Conservation (phyloP, 2,797 vertebrate species). For the Sternarchorhynchus goeldii region DNA sequence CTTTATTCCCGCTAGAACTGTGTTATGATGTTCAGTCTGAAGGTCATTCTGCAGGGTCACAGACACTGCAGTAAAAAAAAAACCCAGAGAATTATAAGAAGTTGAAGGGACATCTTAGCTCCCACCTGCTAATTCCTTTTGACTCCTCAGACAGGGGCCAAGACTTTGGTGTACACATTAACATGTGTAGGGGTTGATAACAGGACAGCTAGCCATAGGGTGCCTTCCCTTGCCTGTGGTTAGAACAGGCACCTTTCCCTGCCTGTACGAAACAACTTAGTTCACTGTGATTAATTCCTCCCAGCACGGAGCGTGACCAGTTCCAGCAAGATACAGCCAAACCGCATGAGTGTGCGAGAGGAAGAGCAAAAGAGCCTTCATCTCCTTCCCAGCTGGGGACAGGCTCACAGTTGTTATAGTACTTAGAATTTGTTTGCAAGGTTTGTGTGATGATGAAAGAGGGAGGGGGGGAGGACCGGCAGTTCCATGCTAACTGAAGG, state of each 20-base stretch:
- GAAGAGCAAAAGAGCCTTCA: conserved; percentile 4
- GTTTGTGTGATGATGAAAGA: conserved; percentile 20
- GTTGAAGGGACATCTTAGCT: conserved; percentile 15
- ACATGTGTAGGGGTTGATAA: conserved; percentile 30
- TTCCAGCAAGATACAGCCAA: background rate
- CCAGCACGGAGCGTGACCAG: background rate
- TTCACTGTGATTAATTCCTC: conserved; percentile 31
- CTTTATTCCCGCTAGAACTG: background rate
- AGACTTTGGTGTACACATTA: conserved; percentile 18
- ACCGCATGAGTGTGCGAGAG: background rate
- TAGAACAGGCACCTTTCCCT: conserved; percentile 21
- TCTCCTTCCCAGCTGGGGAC: conserved; percentile 18
- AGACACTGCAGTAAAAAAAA: background rate
- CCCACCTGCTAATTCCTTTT: conserved; percentile 10
- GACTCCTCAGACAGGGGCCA: conserved; percentile 9
- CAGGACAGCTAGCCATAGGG: conserved; percentile 29
- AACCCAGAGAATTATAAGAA: background rate
- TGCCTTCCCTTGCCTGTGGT: background rate
- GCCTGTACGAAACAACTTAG: conserved; percentile 1
- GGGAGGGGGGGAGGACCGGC: background rate
- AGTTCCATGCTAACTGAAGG: background rate
- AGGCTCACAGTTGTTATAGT: background rate
- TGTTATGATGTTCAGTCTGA: background rate
- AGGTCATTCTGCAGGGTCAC: background rate
- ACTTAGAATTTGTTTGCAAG: background rate